These are phyloP conservation scores for Cephalopachus bancanus DNA, from an alignment of 2,797 vertebrate species.

Conservation along the genomic window DNA sequence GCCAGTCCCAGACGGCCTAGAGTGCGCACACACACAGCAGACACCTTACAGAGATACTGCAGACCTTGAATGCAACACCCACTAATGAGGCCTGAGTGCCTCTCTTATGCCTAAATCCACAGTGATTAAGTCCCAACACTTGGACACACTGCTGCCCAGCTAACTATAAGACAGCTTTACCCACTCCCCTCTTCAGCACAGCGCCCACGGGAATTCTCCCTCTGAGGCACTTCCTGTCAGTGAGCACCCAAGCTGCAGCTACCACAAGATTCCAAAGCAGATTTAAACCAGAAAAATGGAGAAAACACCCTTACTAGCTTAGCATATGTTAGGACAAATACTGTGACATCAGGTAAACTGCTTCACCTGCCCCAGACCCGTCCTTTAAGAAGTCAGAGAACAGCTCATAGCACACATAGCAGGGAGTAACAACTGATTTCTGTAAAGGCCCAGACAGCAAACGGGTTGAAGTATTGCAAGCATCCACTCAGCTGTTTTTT, in stretches of 20 bases:
- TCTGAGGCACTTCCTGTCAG: not conserved
- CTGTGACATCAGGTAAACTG: too few relatives aligned
- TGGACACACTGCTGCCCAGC: not conserved
- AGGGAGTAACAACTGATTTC: too few relatives aligned
- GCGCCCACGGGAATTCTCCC: not conserved
- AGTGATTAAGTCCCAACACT: not conserved
- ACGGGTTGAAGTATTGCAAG: too few relatives aligned
- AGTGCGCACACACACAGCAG: accelerated
- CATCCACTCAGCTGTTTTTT: too few relatives aligned
- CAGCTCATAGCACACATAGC: too few relatives aligned
- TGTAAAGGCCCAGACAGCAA: too few relatives aligned
- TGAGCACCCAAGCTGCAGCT: not conserved
- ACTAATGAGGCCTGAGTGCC: not conserved
- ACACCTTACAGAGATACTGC: accelerated
- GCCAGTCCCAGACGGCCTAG: too few relatives aligned
- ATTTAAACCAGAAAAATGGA: not conserved
- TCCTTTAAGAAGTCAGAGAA: too few relatives aligned
- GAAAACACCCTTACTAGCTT: not conserved
- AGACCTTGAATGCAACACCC: not conserved
- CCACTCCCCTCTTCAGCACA: not conserved
- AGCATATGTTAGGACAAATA: not conserved
- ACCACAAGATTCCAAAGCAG: not conserved
- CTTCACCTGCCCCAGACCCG: too few relatives aligned
- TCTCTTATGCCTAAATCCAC: not conserved
- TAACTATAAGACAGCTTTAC: not conserved